phyloP scores from a whole-genome alignment of 2,888 invertebrate species.

The Agrypnus murinus region DNA sequence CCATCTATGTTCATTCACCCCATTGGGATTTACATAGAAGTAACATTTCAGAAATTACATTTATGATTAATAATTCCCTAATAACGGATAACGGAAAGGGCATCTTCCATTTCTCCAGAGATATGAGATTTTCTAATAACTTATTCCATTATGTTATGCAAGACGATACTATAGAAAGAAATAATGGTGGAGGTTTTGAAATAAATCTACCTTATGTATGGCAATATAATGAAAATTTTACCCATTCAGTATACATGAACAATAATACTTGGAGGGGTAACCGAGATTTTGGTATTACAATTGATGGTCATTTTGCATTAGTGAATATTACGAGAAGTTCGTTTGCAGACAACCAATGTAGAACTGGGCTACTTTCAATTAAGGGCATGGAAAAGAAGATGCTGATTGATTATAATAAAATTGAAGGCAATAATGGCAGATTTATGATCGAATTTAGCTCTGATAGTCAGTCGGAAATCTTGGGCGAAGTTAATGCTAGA shows the following conservation, averaged over 20 bases:
- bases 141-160: conserved; percentile 95
- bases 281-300: conserved; percentile 85
- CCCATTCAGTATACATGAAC: conserved; percentile 90
- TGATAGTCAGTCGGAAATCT: conserved; percentile 94
- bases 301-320: conserved; percentile 95
- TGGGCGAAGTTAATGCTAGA: conserved; percentile 87
- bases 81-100: conserved; percentile 93
- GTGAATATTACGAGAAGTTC: conserved; percentile 90
- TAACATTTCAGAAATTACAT: conserved; percentile 91
- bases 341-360: conserved; percentile 90
- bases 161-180: conserved; percentile 90
- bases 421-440: conserved; percentile 86
- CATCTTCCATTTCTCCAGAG: conserved; percentile 91
- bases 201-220: conserved; percentile 94
- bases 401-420: conserved; percentile 85
- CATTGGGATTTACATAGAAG: conserved; percentile 90
- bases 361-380: conserved; percentile 84
- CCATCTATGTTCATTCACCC: conserved; percentile 87
- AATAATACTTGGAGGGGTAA: conserved; percentile 93
- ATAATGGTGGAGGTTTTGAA: conserved; percentile 90
- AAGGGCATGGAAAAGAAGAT: conserved; percentile 98
- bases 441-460: conserved; percentile 91
- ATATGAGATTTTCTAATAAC: conserved; percentile 96
- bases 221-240: conserved; percentile 96
- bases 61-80: conserved; percentile 89